These are phyloP conservation scores for Marisa cornuarietis DNA, from an alignment of 1,140 invertebrate species.

Conservation along the genomic window DNA sequence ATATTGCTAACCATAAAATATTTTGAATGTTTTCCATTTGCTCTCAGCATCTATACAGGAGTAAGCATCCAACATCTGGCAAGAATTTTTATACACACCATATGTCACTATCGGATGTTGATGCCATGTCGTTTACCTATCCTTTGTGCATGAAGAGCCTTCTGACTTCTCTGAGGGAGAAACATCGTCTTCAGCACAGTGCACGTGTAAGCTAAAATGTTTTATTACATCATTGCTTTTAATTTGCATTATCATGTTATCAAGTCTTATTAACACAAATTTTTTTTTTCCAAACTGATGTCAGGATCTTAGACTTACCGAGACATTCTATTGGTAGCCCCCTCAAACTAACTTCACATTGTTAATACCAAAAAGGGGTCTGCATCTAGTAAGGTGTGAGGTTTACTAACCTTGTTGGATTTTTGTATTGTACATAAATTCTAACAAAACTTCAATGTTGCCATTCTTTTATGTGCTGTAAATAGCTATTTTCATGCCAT, in stretches of 20 bases:
- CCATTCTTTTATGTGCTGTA: background rate
- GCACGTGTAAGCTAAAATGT: constrained; percentile 34
- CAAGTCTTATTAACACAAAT: too few species aligned
- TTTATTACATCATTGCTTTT: background rate
- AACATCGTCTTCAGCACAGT: constrained; percentile 45
- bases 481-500: background rate
- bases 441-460: constrained; percentile 3
- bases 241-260: too few species aligned
- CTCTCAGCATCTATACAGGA: constrained; percentile 10
- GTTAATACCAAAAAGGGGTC: too few species aligned
- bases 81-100: background rate
- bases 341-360: too few species aligned
- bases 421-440: too few species aligned
- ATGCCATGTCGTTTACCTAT: constrained; percentile 27
- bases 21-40: background rate
- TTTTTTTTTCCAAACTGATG: too few species aligned
- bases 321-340: too few species aligned
- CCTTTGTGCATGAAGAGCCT: constrained; percentile 48
- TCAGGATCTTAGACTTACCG: too few species aligned
- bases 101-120: constrained; percentile 29
- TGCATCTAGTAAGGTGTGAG: too few species aligned
- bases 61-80: constrained; percentile 1
- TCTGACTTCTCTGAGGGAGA: constrained; percentile 26
- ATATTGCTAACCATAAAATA: too few species aligned
- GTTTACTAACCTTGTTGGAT: too few species aligned